Evolutionary conservation across 2,797 vertebrate genomes (phyloP).

Genomic region (Myotis daubentonii): DNA sequence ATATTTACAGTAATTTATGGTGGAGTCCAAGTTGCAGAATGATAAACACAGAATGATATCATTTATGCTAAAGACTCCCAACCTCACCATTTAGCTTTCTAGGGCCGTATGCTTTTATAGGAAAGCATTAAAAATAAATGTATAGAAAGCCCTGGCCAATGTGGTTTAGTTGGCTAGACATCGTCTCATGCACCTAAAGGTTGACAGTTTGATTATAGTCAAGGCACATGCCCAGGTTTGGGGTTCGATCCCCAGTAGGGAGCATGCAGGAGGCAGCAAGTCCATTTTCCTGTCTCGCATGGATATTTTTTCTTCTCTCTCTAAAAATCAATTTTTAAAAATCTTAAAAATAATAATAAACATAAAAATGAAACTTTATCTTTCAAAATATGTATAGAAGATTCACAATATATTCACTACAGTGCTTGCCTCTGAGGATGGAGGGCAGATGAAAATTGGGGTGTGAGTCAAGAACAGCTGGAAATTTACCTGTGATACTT

Average conservation of each 20-base stretch:
- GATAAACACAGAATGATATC: neutral
- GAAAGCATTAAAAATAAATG: neutral
- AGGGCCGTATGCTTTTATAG: neutral
- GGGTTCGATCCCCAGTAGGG: neutral
- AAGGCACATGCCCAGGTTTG: neutral
- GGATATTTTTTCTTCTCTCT: neutral
- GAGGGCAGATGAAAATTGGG: neutral
- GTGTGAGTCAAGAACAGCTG: neutral
- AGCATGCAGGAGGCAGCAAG: neutral
- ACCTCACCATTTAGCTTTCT: neutral
- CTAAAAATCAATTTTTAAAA: neutral
- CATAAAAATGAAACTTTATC: neutral
- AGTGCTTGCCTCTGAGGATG: neutral
- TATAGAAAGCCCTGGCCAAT: neutral
- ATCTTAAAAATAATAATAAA: neutral
- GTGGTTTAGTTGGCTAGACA: neutral
- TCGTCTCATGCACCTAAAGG: neutral
- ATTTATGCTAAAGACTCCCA: neutral
- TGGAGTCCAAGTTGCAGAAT: neutral
- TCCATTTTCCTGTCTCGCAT: neutral
- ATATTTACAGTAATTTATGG: neutral
- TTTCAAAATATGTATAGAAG: neutral
- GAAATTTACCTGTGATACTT: neutral
- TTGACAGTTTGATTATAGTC: neutral
- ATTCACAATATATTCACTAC: neutral